Conservation (phyloP, 2,113 vertebrate genomes). For the Chaenogobius annularis region DNA sequence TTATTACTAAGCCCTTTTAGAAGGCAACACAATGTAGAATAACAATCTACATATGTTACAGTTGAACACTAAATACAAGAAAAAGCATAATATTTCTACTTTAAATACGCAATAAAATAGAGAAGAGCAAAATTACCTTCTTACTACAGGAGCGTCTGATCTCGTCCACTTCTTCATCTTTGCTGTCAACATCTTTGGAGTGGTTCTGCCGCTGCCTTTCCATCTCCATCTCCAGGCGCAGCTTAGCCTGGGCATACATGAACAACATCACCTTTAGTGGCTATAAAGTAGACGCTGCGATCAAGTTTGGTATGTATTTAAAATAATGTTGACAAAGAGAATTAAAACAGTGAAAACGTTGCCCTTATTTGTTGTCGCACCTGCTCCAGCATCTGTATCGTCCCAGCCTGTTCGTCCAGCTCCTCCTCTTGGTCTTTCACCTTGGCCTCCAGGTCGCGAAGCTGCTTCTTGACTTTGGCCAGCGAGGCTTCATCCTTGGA, state of each 20-base stretch:
- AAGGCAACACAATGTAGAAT: no score
- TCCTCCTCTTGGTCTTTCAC: slow-evolving; percentile 98
- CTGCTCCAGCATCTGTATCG: slow-evolving; percentile 97
- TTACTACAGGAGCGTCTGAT: slow-evolving; percentile 93
- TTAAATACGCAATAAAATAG: background rate
- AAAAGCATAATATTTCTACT: background rate
- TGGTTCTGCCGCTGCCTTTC: slow-evolving; percentile 90
- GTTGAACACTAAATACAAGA: background rate
- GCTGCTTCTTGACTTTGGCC: slow-evolving; percentile 92
- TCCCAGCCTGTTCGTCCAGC: slow-evolving; percentile 95
- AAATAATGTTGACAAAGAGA: background rate
- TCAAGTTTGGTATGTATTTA: background rate
- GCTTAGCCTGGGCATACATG: slow-evolving; percentile 82
- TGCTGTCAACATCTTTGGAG: slow-evolving; percentile 91
- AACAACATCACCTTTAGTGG: background rate
- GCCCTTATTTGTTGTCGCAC: slow-evolving; percentile 61
- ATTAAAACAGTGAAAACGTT: background rate
- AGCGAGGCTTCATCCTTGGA: slow-evolving; percentile 94
- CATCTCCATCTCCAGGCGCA: slow-evolving; percentile 99
- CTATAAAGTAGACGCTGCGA: background rate
- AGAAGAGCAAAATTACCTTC: slow-evolving; percentile 79
- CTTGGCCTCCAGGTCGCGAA: slow-evolving; percentile 92
- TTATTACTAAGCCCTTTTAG: no score
- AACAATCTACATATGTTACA: background rate
- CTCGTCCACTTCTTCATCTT: slow-evolving; percentile 96